Conservation (phyloP, 2,888 invertebrate genomes). For the Drosophila merina region DNA sequence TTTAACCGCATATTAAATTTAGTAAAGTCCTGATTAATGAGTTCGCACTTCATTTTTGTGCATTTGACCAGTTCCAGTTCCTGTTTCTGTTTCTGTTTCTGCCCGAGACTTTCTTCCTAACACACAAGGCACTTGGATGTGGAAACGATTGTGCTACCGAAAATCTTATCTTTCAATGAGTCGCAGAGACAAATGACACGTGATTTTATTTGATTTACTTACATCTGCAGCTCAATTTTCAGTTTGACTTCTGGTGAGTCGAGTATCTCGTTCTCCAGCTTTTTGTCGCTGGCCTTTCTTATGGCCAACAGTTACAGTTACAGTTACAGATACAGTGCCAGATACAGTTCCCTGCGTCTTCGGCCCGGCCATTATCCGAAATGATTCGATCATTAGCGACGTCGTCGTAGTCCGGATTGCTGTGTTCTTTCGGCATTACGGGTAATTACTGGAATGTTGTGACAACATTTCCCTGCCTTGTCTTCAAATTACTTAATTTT, state of each 20-base stretch:
- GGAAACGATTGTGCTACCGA: constrained; percentile 22
- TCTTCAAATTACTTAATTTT: constrained; percentile 75
- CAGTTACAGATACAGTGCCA: constrained; percentile 45
- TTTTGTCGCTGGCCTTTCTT: constrained; percentile 54
- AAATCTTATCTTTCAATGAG: constrained; percentile 76
- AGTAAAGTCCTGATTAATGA: constrained; percentile 73
- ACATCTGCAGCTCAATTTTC: constrained; percentile 79
- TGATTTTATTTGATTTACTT: constrained; percentile 81
- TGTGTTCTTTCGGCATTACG: constrained; percentile 66
- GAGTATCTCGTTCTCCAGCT: constrained; percentile 37
- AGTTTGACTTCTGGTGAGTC: constrained; percentile 69
- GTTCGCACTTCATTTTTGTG: constrained; percentile 52
- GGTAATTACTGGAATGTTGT: constrained; percentile 77
- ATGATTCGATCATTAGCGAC: constrained; percentile 78
- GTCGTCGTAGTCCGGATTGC: constrained; percentile 46
- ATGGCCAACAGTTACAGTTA: constrained; percentile 61
- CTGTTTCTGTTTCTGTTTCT: constrained; percentile 10
- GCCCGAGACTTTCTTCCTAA: not conserved
- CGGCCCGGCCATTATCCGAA: constrained; percentile 69
- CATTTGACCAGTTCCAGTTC: constrained; percentile 41
- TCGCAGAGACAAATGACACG: constrained; percentile 75
- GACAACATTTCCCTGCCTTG: constrained; percentile 70
- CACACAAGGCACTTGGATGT: not conserved
- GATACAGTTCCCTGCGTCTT: constrained; percentile 38
- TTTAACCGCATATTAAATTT: constrained; percentile 80